A percentile compares a stretch with the other conserved stretches of the same genome.
Evolutionary conservation across 2,797 vertebrate species (phyloP).

Genomic region (Denticeps clupeoides): DNA sequence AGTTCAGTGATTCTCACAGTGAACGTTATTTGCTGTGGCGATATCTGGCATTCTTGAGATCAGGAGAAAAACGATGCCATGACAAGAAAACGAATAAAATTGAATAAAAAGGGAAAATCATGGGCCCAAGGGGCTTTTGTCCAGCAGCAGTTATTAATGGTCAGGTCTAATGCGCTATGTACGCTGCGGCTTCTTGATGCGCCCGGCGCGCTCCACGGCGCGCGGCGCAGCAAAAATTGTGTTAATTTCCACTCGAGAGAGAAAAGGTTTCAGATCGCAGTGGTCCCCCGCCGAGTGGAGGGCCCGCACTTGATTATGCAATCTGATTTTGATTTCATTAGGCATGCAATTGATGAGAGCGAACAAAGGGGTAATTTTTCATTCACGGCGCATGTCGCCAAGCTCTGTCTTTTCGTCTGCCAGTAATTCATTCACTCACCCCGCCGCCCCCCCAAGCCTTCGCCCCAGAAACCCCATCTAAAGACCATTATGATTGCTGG

Average conservation of each 20-base stretch:
- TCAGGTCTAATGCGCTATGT: too few species aligned
- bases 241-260: constrained; percentile 60
- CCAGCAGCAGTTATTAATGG: too few species aligned
- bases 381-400: constrained; percentile 63
- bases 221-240: constrained; percentile 52
- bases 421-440: constrained; percentile 63
- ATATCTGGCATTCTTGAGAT: too few species aligned
- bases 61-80: too few species aligned
- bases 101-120: too few species aligned
- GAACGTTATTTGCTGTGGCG: too few species aligned
- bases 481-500: constrained; percentile 65
- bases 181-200: too few species aligned
- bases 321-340: constrained; percentile 79
- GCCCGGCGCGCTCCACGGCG: too few species aligned
- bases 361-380: constrained; percentile 78
- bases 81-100: too few species aligned
- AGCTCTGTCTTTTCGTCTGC: constrained; percentile 62
- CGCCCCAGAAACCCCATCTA: constrained; percentile 33
- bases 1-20: too few species aligned
- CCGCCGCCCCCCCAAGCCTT: background rate
- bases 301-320: constrained; percentile 69
- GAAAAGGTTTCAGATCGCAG: constrained; percentile 69
- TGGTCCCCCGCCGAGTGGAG: constrained; percentile 58
- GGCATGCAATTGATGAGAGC: constrained; percentile 71
- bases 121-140: too few species aligned